phyloP scores from a whole-genome alignment of 2,888 invertebrate genomes.

The Nycteola revayana region DNA sequence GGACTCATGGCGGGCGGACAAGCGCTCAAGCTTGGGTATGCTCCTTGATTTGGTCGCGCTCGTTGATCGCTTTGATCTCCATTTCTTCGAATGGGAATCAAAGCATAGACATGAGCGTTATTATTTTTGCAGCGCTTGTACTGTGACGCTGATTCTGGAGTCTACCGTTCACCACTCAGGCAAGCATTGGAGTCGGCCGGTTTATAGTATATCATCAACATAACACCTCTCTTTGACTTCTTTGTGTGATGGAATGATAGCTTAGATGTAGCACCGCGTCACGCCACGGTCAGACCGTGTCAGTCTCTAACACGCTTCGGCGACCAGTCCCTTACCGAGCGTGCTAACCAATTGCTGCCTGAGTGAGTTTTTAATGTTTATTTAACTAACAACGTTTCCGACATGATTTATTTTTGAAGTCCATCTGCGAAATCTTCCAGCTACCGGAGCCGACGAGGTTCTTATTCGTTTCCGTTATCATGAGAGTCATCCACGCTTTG shows the following conservation, averaged over 20 bases:
- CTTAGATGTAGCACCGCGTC: constrained; percentile 66
- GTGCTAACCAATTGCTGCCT: constrained; percentile 81
- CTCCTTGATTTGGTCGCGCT: constrained; percentile 64
- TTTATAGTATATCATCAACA: constrained; percentile 77
- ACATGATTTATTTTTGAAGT: constrained; percentile 81
- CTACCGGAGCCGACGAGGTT: constrained; percentile 32
- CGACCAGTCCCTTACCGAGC: constrained; percentile 56
- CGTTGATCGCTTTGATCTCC: constrained; percentile 66
- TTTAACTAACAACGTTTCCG: constrained; percentile 61
- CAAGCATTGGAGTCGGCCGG: constrained; percentile 85
- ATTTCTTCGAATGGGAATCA: constrained; percentile 53
- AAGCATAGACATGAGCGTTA: constrained; percentile 74
- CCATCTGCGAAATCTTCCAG: constrained; percentile 52
- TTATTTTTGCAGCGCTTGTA: constrained; percentile 91
- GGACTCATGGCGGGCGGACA: constrained; percentile 97
- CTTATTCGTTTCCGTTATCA: constrained; percentile 33
- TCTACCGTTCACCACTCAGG: constrained; percentile 89
- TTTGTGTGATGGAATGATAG: constrained; percentile 78
- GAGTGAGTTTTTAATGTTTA: constrained; percentile 70
- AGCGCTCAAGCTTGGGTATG: constrained; percentile 98
- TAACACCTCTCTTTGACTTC: constrained; percentile 70
- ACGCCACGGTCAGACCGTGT: constrained; percentile 40
- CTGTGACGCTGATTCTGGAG: constrained; percentile 86
- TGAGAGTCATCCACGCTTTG: constrained; percentile 55
- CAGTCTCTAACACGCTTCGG: constrained; percentile 51